Base-by-base conservation (phyloP, 2,888 invertebrate species). In the Drosophila colorata region DNA sequence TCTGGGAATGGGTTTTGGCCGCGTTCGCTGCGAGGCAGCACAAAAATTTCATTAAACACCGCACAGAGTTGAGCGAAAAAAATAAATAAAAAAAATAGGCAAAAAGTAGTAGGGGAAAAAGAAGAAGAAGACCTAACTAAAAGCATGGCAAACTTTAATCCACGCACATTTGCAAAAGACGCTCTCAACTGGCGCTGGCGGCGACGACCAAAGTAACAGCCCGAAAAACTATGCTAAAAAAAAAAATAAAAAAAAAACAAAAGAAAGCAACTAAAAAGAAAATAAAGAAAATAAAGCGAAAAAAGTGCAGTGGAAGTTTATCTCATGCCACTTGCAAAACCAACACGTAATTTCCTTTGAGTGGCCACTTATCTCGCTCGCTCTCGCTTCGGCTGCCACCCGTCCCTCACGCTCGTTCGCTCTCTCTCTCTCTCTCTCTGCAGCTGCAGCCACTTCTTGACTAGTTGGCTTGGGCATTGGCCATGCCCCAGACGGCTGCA, bases 271-370 rank as follows among this genome's bases (percentile, higher is more conserved):
- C 23, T 35, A 2, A 33, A 4, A 33, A 4, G 40, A 40, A 18
- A 31, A 28, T 53, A 53, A 47, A 25, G 28, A 14, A 31, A 28
- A 43, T 14, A 9, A 9, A 4, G 23, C 14, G 41, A 13, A 48
- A 68, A 65, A 64, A 60, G 47, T 53, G 59, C 71, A 46, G 53
- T 41, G 67, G 69, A 80, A 81, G 77, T 87, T 84, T 78, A 74
- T 66, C 76, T 80, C 72, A 56, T 73, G 69, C 63, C 74, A 74
- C 64, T 74, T 78, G 73, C 53, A 80, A 75, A 69, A 80, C 83
- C 65, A 83, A 80, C 84, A 83, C 78, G 87, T 83, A 82, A 72
- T 78, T 73, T 82, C 78, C 74, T 83, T 78, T 68, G 70, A 86
- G 75, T 75, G 72, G 86, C 83, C 83, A 80, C 86, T 85, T 82